Percentiles rank a stretch among this genome's conserved stretches.
These are phyloP conservation scores for Heliopora coerulea DNA, from an alignment of 92 coral and sea anemone genomes.

Conservation along the genomic window DNA sequence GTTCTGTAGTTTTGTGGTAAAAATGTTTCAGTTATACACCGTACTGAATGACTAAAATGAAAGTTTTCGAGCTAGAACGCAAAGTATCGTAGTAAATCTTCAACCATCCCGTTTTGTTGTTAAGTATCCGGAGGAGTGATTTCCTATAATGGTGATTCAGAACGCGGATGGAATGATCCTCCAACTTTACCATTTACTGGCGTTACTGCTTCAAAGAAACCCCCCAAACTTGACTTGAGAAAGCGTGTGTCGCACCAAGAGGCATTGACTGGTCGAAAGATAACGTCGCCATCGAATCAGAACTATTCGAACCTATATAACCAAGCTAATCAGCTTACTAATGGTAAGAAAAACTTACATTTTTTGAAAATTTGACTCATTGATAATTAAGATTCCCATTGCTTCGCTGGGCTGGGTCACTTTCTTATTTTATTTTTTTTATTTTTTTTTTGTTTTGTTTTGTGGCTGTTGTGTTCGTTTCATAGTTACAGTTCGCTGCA, in stretches of 20 bases:
- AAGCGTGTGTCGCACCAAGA: slow-evolving; percentile 96
- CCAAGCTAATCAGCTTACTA: slow-evolving; percentile 10
- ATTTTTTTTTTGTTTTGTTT: too few species aligned
- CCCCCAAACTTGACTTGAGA: slow-evolving; percentile 90
- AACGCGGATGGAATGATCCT: slow-evolving; percentile 99
- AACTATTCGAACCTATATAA: slow-evolving; percentile 42
- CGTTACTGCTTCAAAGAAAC: slow-evolving; percentile 58
- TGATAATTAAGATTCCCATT: slow-evolving; percentile 5
- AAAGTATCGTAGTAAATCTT: neutral
- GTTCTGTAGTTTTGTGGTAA: too few species aligned
- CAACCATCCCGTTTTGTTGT: neutral
- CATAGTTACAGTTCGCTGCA: slow-evolving; percentile 22
- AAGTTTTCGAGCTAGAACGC: neutral
- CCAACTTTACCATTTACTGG: slow-evolving; percentile 87
- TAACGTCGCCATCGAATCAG: slow-evolving; percentile 56
- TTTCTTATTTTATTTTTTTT: too few species aligned
- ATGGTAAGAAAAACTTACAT: slow-evolving; percentile 12
- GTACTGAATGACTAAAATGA: slow-evolving; percentile 3
- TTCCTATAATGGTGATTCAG: slow-evolving; percentile 93
- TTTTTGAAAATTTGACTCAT: neutral
- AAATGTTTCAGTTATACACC: slow-evolving; percentile 1
- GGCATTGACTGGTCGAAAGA: slow-evolving; percentile 77
- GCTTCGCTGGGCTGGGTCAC: too few species aligned
- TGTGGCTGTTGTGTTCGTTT: neutral
- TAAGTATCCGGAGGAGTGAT: slow-evolving; percentile 64